phyloP scores from a whole-genome alignment of 1,140 invertebrate genomes.

The Palaemon carinicauda region DNA sequence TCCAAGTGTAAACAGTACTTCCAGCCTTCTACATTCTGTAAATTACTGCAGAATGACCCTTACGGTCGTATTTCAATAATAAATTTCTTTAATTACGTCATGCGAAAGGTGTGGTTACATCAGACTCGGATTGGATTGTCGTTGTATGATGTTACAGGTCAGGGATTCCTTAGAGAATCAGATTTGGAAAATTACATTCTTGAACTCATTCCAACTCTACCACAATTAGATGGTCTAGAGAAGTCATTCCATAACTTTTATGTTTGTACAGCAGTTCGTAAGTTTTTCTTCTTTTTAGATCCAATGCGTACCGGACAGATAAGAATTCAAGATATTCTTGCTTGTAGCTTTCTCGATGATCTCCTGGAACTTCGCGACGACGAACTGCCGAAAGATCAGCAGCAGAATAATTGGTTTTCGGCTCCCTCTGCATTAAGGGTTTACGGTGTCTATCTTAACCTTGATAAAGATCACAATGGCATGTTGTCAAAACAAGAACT shows the following conservation, averaged over 20 bases:
- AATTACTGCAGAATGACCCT: slow-evolving; percentile 82
- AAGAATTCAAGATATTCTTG: slow-evolving; percentile 88
- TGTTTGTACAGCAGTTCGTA: slow-evolving; percentile 92
- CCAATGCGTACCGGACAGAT: slow-evolving; percentile 86
- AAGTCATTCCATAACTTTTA: slow-evolving; percentile 96
- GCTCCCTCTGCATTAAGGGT: slow-evolving; percentile 87
- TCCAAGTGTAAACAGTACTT: slow-evolving; percentile 81
- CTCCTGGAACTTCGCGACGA: slow-evolving; percentile 88
- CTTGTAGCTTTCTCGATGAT: slow-evolving; percentile 91
- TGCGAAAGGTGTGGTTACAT: slow-evolving; percentile 92
- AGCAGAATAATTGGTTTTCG: slow-evolving; percentile 95
- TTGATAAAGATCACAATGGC: slow-evolving; percentile 95
- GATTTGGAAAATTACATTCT: slow-evolving; percentile 95
- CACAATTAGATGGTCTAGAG: slow-evolving; percentile 87
- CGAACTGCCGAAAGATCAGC: slow-evolving; percentile 80
- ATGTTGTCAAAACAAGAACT: slow-evolving; percentile 92
- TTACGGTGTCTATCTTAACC: slow-evolving; percentile 91
- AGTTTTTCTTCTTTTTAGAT: slow-evolving; percentile 96
- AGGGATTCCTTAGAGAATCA: slow-evolving; percentile 86
- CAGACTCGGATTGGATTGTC: slow-evolving; percentile 93
- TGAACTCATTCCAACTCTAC: slow-evolving; percentile 89
- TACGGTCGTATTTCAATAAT: slow-evolving; percentile 82
- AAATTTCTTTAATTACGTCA: slow-evolving; percentile 93
- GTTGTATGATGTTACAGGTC: slow-evolving; percentile 90
- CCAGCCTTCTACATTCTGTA: slow-evolving; percentile 84